Evolutionary conservation across 2,113 vertebrate genomes (phyloP).

Genomic region (Catharus fuscescens): DNA sequence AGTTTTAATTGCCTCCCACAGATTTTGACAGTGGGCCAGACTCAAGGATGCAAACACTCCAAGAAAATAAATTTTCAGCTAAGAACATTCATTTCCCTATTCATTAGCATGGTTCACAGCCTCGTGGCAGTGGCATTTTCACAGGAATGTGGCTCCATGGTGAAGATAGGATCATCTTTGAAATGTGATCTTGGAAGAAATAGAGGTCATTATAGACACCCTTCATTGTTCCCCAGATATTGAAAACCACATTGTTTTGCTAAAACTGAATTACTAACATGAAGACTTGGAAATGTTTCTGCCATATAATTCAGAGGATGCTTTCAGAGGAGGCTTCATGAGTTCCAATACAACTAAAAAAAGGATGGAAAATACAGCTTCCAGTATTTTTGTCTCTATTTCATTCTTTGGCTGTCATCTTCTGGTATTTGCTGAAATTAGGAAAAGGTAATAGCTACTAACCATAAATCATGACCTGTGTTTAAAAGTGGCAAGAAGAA

Average conservation of each 20-base stretch:
- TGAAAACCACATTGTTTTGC: background rate
- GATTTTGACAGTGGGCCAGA: background rate
- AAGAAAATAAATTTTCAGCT: background rate
- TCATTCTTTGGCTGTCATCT: background rate
- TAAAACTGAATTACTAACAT: background rate
- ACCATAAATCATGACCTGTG: background rate
- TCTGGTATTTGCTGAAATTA: background rate
- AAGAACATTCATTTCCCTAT: background rate
- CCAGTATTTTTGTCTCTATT: background rate
- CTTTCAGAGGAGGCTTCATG: background rate
- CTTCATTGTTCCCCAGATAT: background rate
- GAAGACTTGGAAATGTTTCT: background rate
- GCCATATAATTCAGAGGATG: background rate
- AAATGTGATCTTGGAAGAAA: background rate
- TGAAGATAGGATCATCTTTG: background rate
- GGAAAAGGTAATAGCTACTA: background rate
- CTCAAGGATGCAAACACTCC: background rate
- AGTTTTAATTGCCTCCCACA: background rate
- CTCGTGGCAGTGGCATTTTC: background rate
- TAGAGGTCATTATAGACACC: background rate
- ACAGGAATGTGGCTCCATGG: background rate
- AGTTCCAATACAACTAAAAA: background rate
- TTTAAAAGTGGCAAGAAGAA: background rate
- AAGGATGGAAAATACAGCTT: background rate
- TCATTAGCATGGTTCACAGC: background rate